Conservation (phyloP, 2,113 vertebrate species). For the Hypocryptadius cinnamomeus region DNA sequence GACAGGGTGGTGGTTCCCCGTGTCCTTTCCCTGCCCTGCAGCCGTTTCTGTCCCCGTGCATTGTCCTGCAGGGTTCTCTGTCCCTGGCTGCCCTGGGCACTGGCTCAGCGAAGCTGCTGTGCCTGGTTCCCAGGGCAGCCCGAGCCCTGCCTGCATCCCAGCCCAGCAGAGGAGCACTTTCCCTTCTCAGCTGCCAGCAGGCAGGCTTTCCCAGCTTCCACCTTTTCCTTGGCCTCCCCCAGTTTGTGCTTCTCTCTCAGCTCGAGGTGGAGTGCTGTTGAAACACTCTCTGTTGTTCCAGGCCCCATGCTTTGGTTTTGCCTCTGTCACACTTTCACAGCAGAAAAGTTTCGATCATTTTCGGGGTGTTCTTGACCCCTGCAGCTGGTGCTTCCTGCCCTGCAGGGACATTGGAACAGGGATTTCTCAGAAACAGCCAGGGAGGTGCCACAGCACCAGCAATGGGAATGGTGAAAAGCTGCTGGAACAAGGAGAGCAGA, state of each 20-base stretch:
- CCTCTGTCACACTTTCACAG: neutral
- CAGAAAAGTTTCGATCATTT: neutral
- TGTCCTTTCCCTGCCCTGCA: neutral
- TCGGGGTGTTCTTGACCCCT: neutral
- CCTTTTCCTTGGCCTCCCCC: neutral
- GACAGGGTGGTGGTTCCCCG: neutral
- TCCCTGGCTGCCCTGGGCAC: neutral
- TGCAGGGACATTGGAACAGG: neutral
- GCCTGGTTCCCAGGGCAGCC: accelerated
- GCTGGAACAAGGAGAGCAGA: neutral
- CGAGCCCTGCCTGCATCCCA: neutral
- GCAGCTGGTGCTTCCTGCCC: neutral
- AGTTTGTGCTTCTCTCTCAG: neutral
- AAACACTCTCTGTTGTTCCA: neutral
- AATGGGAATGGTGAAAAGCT: neutral
- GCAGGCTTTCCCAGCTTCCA: slow-evolving; percentile 1
- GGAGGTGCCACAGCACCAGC: neutral
- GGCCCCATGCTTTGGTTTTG: neutral
- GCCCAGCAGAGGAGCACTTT: neutral
- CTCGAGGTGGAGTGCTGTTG: neutral
- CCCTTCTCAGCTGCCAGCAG: neutral
- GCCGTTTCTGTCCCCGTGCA: neutral
- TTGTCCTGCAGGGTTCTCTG: neutral
- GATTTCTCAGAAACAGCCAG: neutral
- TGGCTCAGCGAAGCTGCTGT: neutral